Base-by-base conservation (phyloP, 2,888 invertebrate genomes). In the Trimorus sp. region DNA sequence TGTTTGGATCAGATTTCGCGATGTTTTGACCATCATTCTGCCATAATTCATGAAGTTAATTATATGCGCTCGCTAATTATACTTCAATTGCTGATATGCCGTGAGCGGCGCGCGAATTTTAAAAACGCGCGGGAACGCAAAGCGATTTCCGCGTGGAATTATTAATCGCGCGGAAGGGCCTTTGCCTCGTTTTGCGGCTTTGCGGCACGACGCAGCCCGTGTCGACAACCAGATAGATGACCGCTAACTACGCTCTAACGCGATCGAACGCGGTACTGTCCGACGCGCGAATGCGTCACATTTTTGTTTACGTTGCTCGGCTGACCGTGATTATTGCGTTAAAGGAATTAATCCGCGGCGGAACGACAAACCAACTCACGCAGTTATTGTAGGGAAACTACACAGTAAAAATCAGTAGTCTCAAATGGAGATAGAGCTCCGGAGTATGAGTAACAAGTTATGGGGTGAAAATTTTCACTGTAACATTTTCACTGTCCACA, bases 191-290 rank as follows among this genome's bases (percentile, higher is more conserved):
- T 83, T 83, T 75, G 82, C 49, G 86, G 84, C 84, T 85, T 84
- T 85, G 88, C 68, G 87, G 87, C 78, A n/a, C 6, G 80, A 85
- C 86, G 79, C 87, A 84, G 82, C 82, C 84, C 85, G 70, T 81
- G 86, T 78, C 83, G 87, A 86, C 86, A 78, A 84, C 79, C 83
- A 81, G 82, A 85, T 49, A 54, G 73, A 70, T 85, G 78, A 85
- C 84, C 85, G 86, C 85, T 87, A 89, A 89, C 87, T 80, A 84
- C 85, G 83, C 84, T 78, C 85, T 88, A 88, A 87, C 70, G 70
- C 86, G 86, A 86, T 65, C 78, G 82, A 82, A 84, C 79, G 84
- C 85, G 86, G 86, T 86, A 86, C 86, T 86, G 85, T 86, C 85
- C 75, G 80, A 79, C 77, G 26, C 49, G 60, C 7, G 65, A 60